These are phyloP conservation scores for Calliopum simillimum DNA, from an alignment of 2,888 invertebrate genomes.

Conservation along the genomic window DNA sequence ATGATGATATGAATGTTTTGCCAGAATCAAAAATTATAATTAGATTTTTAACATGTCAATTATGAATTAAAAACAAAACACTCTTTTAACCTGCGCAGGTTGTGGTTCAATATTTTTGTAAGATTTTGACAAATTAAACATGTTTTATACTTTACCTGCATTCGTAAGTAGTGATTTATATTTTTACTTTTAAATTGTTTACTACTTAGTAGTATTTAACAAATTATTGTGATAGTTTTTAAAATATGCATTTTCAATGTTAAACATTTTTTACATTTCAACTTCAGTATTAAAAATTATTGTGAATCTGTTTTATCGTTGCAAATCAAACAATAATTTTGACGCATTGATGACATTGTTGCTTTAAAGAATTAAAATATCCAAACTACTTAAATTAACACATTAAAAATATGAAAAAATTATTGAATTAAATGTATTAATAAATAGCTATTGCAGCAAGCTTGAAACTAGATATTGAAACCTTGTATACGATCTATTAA, in stretches of 20 bases:
- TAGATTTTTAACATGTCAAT: neutral
- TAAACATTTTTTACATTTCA: neutral
- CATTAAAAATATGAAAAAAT: neutral
- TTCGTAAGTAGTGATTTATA: neutral
- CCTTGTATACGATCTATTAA: slow-evolving; percentile 24
- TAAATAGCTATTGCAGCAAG: neutral
- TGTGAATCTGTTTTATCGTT: slow-evolving; percentile 4
- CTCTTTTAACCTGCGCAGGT: slow-evolving; percentile 7
- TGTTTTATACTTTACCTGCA: slow-evolving; percentile 5
- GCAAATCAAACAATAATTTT: neutral
- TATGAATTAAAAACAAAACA: too few relatives aligned
- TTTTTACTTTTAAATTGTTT: slow-evolving; percentile 3
- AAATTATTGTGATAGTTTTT: slow-evolving; percentile 26
- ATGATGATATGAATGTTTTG: slow-evolving; percentile 25
- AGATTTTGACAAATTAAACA: neutral
- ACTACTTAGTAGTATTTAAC: neutral
- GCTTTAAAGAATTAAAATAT: neutral
- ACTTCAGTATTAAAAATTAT: slow-evolving; percentile 4
- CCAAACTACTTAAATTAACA: neutral
- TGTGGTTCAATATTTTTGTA: slow-evolving; percentile 22
- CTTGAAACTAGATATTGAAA: slow-evolving; percentile 3
- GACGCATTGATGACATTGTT: neutral
- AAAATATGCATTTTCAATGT: slow-evolving; percentile 1
- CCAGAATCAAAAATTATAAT: slow-evolving; percentile 19
- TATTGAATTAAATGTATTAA: neutral